Evolutionary conservation across 1,140 invertebrate genomes (phyloP), one percentile per base, ranked within the genome.

Genomic region (Tenebrio molitor): DNA sequence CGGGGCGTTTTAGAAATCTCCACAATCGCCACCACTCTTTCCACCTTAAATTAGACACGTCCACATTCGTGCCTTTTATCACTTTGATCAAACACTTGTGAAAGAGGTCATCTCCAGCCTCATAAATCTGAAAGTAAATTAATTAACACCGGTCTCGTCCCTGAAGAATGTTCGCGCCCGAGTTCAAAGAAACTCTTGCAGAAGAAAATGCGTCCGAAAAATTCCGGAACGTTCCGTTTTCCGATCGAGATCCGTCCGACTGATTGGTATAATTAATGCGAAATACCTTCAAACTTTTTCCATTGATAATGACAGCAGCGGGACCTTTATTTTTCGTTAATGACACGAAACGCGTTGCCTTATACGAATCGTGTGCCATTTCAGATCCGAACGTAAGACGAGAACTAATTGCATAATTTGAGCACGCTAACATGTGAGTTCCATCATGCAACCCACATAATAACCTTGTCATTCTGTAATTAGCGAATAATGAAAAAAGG

Each of bases 361-460:
- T 58, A 58, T 58, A 58, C 50, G 50, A 58, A 21, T 58, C 50
- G 50, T 58, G 50, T 58, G 50, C 50, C 50, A 58, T 58, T 58
- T 58, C 50, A n/a, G 50, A 29, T 58, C 23, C 50, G 21, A 12
- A 58, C 23, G 29, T 58, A 58, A 25, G 50, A 58, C 19, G 21
- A 58, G 29, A 58, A 23, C 50, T 58, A 58, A 58, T 58, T 58
- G 50, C 50, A 58, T 58, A 58, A 58, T 58, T 58, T 58, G 50
- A 58, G 50, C 50, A 58, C 50, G 50, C 50, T 58, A 58, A 29
- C 50, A 58, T 39, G 36, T 39, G 36, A 39, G 36, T 39, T 39
- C 25, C 36, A 39, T 39, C 36, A 39, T 58, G 50, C 50, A 58
- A 58, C 21, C 50, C 50, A 29, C 23, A 21, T 58, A 58, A 58